phyloP scores from a whole-genome alignment of 2,888 invertebrate genomes.

The Ormyrus thymus region DNA sequence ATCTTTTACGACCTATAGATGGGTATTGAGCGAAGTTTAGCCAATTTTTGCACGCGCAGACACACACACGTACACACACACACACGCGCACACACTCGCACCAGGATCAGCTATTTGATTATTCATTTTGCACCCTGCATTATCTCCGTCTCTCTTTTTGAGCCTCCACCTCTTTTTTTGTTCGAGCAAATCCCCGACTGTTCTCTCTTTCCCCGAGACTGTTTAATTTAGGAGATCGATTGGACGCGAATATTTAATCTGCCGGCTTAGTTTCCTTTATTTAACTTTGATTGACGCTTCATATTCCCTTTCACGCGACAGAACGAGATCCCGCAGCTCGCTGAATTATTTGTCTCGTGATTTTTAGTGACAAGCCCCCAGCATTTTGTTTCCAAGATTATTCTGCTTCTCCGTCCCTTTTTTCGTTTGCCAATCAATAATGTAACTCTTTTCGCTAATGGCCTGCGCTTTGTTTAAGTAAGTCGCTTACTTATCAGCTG shows the following conservation, averaged over 20 bases:
- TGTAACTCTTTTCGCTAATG: conserved; percentile 8
- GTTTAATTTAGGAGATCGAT: conserved; percentile 42
- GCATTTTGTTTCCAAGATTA: not conserved
- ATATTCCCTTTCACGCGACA: not conserved
- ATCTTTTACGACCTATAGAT: conserved; percentile 1
- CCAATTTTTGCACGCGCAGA: conserved; percentile 23
- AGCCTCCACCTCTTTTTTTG: conserved; percentile 10
- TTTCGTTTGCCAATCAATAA: conserved; percentile 35
- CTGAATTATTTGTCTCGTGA: conserved; percentile 22
- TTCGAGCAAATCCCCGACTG: not conserved
- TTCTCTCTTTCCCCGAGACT: not conserved
- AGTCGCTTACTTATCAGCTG: conserved; percentile 42
- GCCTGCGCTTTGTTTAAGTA: not conserved
- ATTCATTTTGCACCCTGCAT: conserved; percentile 34
- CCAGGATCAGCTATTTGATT: conserved; percentile 17
- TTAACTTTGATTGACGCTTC: conserved; percentile 26
- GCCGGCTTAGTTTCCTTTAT: conserved; percentile 25
- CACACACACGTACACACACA: not conserved
- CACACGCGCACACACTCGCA: too few species aligned
- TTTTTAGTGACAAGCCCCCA: not conserved
- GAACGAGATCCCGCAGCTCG: not conserved
- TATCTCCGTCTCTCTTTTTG: not conserved
- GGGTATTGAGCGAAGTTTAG: not conserved
- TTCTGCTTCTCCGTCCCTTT: not conserved
- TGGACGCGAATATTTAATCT: conserved; percentile 31